Conservation (phyloP, 2,797 vertebrate genomes). For the Fratercula arctica region DNA sequence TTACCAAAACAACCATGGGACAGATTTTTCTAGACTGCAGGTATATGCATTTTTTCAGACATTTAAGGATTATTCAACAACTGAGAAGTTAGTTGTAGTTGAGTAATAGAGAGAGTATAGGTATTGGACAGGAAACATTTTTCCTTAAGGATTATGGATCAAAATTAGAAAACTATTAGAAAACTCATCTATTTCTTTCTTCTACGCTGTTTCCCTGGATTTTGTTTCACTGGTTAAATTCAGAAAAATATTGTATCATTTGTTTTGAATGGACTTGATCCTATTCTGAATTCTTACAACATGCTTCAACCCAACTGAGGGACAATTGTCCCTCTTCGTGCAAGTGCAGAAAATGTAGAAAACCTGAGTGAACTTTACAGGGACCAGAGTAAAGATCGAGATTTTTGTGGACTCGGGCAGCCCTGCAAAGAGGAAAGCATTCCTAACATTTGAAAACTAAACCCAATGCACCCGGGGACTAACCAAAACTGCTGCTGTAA, state of each 20-base stretch:
- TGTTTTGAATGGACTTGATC: not conserved
- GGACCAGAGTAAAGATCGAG: not conserved
- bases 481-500: not conserved
- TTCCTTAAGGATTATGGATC: not conserved
- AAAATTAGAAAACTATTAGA: not conserved
- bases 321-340: rapidly evolving
- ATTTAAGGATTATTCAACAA: not conserved
- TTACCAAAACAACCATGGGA: not conserved
- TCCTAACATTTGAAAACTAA: not conserved
- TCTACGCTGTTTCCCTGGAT: not conserved
- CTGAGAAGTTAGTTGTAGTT: not conserved
- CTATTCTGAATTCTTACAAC: not conserved
- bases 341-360: not conserved
- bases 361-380: not conserved
- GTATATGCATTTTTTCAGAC: not conserved
- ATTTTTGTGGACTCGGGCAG: not conserved
- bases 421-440: not conserved
- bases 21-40: not conserved
- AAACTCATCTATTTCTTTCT: not conserved
- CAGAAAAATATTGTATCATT: not conserved
- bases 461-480: not conserved
- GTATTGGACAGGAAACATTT: not conserved
- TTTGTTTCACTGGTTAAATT: not conserved
- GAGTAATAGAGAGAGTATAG: not conserved
- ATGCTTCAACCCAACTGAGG: not conserved